Conservation (phyloP, 2,888 invertebrate species). For the Pegoplata infirma region DNA sequence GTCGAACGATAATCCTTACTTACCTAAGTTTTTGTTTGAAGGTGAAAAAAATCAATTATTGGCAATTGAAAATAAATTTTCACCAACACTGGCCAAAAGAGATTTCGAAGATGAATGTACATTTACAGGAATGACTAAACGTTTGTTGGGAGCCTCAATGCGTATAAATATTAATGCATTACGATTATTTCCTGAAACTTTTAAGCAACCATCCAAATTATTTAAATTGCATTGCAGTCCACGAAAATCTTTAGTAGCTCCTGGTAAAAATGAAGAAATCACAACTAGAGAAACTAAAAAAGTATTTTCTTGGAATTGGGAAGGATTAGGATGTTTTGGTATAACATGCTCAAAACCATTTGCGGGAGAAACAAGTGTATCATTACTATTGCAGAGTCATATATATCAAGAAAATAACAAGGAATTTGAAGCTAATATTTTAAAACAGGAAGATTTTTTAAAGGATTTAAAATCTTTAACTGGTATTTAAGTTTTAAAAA, state of each 20-base stretch:
- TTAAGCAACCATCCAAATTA: slow-evolving; percentile 10
- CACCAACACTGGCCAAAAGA: neutral
- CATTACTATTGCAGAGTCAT: slow-evolving; percentile 66
- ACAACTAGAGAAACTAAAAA: slow-evolving; percentile 14
- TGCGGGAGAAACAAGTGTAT: slow-evolving; percentile 65
- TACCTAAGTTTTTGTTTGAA: slow-evolving; percentile 66
- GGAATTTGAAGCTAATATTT: slow-evolving; percentile 65
- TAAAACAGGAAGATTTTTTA: slow-evolving; percentile 66
- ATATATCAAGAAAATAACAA: slow-evolving; percentile 59
- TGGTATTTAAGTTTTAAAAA: slow-evolving; percentile 64
- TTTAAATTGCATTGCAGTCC: slow-evolving; percentile 13
- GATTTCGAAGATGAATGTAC: slow-evolving; percentile 51
- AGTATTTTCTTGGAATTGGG: slow-evolving; percentile 69
- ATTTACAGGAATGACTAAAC: slow-evolving; percentile 67
- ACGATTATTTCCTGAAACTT: slow-evolving; percentile 60
- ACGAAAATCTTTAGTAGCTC: neutral
- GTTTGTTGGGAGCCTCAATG: slow-evolving; percentile 64
- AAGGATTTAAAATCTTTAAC: slow-evolving; percentile 72
- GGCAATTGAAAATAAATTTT: slow-evolving; percentile 65
- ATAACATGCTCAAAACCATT: slow-evolving; percentile 65
- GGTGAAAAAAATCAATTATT: slow-evolving; percentile 62
- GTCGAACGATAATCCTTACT: slow-evolving; percentile 66
- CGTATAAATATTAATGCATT: slow-evolving; percentile 64
- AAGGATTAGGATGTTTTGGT: slow-evolving; percentile 67
- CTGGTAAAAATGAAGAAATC: neutral